Percentiles rank a stretch among this genome's conserved stretches.
phyloP scores from a whole-genome alignment of 2,113 vertebrate species.

The Corapipo altera region DNA sequence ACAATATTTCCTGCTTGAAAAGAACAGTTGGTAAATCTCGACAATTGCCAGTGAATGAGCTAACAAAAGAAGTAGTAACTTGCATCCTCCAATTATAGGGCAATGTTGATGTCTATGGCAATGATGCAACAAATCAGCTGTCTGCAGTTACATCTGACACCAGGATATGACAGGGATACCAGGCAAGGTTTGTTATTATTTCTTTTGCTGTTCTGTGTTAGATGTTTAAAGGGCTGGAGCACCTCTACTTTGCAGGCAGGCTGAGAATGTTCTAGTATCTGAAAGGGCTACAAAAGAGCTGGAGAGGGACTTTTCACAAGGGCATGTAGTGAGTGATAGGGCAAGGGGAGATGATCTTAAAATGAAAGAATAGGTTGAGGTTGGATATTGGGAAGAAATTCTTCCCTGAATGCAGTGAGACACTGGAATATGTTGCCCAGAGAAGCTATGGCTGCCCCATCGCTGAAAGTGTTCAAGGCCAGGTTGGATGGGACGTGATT shows the following conservation, averaged over 20 bases:
- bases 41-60: background rate
- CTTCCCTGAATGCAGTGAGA: rapidly evolving
- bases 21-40: slow-evolving; percentile 25
- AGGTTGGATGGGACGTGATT: background rate
- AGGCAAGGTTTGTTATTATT: background rate
- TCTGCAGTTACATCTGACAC: background rate
- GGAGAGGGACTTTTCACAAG: background rate
- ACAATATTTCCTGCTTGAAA: background rate
- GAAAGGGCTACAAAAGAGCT: background rate
- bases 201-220: background rate
- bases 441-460: background rate
- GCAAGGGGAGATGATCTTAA: no score
- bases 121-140: background rate
- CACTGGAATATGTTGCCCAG: background rate
- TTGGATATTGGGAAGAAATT: background rate
- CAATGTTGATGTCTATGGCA: background rate
- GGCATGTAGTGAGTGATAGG: background rate
- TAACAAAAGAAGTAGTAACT: background rate
- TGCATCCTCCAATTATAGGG: background rate
- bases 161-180: background rate
- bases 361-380: background rate
- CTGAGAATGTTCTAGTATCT: background rate
- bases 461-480: background rate
- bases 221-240: background rate
- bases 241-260: background rate